Percentiles rank a stretch among this genome's conserved stretches.
Evolutionary conservation across 2,797 vertebrate genomes (phyloP).

Genomic region (Pseudomugil gertrudae): DNA sequence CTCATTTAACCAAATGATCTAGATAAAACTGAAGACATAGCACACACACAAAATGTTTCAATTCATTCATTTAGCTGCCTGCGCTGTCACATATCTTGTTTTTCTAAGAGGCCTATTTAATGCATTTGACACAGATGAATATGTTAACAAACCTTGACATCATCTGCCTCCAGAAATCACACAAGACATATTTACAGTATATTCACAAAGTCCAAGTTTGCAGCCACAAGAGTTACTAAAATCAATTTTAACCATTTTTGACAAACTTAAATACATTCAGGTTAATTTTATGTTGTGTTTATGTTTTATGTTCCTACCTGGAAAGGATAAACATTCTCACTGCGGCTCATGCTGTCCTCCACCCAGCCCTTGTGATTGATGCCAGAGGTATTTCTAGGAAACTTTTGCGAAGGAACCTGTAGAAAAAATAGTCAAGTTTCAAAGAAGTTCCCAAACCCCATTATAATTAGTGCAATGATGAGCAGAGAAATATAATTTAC

Average conservation of each 20-base stretch:
- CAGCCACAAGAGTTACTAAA: neutral
- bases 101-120: constrained; percentile 56
- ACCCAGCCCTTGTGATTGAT: constrained; percentile 98
- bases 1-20: constrained; percentile 57
- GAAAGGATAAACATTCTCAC: constrained; percentile 95
- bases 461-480: neutral
- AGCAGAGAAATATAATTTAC: constrained; percentile 60
- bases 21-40: constrained; percentile 52
- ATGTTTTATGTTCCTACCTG: constrained; percentile 87
- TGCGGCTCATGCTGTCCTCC: constrained; percentile 93
- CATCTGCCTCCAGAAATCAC: constrained; percentile 10
- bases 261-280: neutral
- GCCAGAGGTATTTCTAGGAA: constrained; percentile 92
- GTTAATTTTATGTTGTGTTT: neutral
- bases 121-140: constrained; percentile 50
- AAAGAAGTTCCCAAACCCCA: neutral
- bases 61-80: constrained; percentile 46
- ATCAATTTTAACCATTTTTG: neutral
- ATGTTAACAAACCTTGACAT: constrained; percentile 39
- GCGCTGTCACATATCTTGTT: constrained; percentile 46
- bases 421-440: constrained; percentile 20
- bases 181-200: neutral
- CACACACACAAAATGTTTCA: constrained; percentile 54
- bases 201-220: neutral
- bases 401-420: constrained; percentile 95